These are phyloP conservation scores for honey bee (Apis mellifera) DNA, from an alignment of 1,140 invertebrate species.

Conservation along the genomic window Amel_HAv3.1 CM009931.2:24967001-24967500, in stretches of 20 bases:
- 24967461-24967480: slow-evolving; percentile 1
- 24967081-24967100: too few species aligned
- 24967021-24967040: too few species aligned
- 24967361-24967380: slow-evolving; percentile 88
- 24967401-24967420: slow-evolving; percentile 99
- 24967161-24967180: too few species aligned
- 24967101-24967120: too few species aligned
- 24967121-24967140: too few species aligned
- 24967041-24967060: too few species aligned
- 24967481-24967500: background rate
- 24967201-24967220: slow-evolving; percentile 96
- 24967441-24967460: slow-evolving; percentile 8
- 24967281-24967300: slow-evolving; percentile 88
- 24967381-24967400: slow-evolving; percentile 96
- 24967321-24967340: slow-evolving; percentile 86
- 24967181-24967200: too few species aligned
- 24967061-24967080: too few species aligned
- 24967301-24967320: slow-evolving; percentile 92
- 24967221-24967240: slow-evolving; percentile 99
- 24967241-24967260: slow-evolving; percentile 92
- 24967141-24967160: too few species aligned
- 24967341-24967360: slow-evolving; percentile 83
- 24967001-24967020: too few species aligned
- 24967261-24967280: slow-evolving; percentile 87
- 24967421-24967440: slow-evolving; percentile 92